These are phyloP conservation scores for Drosophila longiperda DNA, from an alignment of 2,888 invertebrate species.

Conservation along the genomic window DNA sequence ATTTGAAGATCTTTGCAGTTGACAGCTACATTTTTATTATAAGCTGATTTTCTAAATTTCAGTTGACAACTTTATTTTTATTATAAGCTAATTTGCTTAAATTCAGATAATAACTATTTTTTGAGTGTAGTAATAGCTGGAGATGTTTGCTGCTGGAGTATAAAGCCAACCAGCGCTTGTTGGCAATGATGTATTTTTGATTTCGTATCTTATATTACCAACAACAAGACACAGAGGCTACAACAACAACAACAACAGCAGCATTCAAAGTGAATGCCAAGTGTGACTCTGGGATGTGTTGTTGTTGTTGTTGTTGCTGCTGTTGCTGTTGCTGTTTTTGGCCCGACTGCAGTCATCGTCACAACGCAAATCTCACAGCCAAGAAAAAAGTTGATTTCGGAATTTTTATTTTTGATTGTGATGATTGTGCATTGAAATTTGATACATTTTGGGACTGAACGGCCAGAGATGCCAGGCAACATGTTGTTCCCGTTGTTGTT, in stretches of 20 bases:
- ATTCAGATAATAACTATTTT: background rate
- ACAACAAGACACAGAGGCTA: constrained; percentile 62
- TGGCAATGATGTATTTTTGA: constrained; percentile 82
- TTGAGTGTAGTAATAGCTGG: constrained; percentile 31
- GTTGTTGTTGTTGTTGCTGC: constrained; percentile 38
- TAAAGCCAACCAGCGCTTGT: constrained; percentile 67
- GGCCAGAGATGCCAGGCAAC: constrained; percentile 55
- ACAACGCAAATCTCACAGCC: constrained; percentile 43
- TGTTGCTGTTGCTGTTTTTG: constrained; percentile 26
- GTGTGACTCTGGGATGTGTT: constrained; percentile 53
- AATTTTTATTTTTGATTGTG: constrained; percentile 82
- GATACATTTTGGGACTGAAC: constrained; percentile 82
- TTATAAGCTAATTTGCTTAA: background rate
- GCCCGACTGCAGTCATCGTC: constrained; percentile 55
- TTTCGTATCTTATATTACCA: constrained; percentile 82
- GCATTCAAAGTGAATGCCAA: constrained; percentile 55
- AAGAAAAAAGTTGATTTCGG: constrained; percentile 77
- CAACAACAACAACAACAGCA: constrained; percentile 36
- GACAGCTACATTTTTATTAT: background rate
- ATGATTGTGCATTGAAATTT: constrained; percentile 84
- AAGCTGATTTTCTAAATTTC: background rate
- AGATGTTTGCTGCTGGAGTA: constrained; percentile 41
- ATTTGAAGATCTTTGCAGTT: background rate
- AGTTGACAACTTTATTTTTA: background rate
- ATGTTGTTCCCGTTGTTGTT: constrained; percentile 31